These are phyloP conservation scores for Isotomurus palustris DNA, from an alignment of 2,888 invertebrate genomes.

Conservation along the genomic window DNA sequence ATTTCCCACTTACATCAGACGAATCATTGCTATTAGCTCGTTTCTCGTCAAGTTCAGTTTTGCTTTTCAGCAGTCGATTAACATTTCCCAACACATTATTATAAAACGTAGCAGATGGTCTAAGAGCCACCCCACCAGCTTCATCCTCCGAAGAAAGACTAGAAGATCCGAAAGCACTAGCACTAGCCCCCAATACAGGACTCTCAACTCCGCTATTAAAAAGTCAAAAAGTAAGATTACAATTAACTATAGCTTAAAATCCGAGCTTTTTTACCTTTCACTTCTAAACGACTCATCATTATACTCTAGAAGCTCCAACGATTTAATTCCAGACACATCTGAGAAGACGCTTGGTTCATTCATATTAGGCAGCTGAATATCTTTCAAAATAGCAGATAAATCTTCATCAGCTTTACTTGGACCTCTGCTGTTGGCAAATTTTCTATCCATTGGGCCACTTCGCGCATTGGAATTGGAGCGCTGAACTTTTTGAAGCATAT, in stretches of 20 bases:
- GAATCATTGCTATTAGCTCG: too few species aligned
- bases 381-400: constrained; percentile 35
- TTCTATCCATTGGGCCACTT: too few species aligned
- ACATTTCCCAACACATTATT: constrained; percentile 42
- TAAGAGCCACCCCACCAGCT: constrained; percentile 11
- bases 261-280: neutral
- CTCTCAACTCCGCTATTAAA: constrained; percentile 8
- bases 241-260: neutral
- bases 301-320: constrained; percentile 34
- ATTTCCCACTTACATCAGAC: too few species aligned
- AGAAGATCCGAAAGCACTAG: constrained; percentile 29
- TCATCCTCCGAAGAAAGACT: constrained; percentile 18
- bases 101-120: constrained; percentile 33
- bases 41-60: too few species aligned
- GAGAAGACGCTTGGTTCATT: constrained; percentile 36
- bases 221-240: constrained; percentile 7
- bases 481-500: too few species aligned
- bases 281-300: constrained; percentile 22
- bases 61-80: constrained; percentile 32
- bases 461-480: too few species aligned
- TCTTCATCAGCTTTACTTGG: constrained; percentile 19
- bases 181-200: constrained; percentile 27
- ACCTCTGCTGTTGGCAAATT: neutral
- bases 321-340: constrained; percentile 22
- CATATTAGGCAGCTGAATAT: constrained; percentile 35